Percentiles rank a stretch among this genome's conserved stretches.
phyloP scores from a whole-genome alignment of 2,797 vertebrate species.

The Hipposideros larvatus region DNA sequence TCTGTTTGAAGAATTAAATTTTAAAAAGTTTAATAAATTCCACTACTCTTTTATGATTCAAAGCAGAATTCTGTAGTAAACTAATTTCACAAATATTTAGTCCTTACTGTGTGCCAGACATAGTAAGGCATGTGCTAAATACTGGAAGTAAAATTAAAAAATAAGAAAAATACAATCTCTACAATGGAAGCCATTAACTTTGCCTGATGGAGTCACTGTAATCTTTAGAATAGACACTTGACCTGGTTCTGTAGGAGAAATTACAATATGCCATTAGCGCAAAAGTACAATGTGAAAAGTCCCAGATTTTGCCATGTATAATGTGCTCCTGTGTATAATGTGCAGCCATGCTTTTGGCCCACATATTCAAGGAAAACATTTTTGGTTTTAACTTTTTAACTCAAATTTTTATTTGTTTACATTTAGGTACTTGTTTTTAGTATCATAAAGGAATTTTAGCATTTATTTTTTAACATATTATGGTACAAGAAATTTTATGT shows the following conservation, averaged over 20 bases:
- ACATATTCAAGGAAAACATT: no score
- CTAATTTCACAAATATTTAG: conserved; percentile 53
- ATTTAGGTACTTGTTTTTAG: no score
- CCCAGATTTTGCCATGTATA: no score
- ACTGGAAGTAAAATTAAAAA: conserved; percentile 37
- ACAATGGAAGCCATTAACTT: not conserved
- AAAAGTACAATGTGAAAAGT: not conserved
- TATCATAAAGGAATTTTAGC: no score
- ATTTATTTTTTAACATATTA: no score
- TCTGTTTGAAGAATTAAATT: conserved; percentile 87
- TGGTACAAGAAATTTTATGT: no score
- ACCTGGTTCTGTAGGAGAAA: conserved; percentile 13
- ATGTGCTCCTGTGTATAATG: no score
- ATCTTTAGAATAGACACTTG: not conserved
- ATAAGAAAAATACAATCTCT: not conserved
- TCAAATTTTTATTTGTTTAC: no score
- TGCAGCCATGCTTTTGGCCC: no score
- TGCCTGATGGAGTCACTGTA: not conserved
- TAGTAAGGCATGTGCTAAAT: not conserved
- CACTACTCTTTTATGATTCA: conserved; percentile 57
- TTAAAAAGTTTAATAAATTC: conserved; percentile 68
- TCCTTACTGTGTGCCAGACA: not conserved
- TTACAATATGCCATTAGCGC: not conserved
- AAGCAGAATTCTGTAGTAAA: conserved; percentile 44
- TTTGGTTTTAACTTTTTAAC: no score